These are phyloP conservation scores for Fundulus diaphanus DNA, from an alignment of 2,797 vertebrate species.

Conservation along the genomic window DNA sequence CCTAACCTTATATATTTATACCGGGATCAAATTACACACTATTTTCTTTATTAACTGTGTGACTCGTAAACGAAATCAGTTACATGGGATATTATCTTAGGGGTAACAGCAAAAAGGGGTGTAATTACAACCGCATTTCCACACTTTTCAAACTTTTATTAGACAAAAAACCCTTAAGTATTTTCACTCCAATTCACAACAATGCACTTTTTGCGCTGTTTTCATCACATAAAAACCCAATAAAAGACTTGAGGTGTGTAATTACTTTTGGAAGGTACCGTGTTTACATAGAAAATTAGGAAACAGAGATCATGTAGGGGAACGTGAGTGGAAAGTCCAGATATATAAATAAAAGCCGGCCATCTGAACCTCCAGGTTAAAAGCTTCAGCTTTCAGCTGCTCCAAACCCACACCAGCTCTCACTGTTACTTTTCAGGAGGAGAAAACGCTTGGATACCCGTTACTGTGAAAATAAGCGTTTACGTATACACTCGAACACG, in stretches of 20 bases:
- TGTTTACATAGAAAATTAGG: too few species aligned
- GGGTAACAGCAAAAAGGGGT: background rate
- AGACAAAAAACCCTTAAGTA: background rate
- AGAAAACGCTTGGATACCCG: background rate
- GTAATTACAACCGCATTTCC: background rate
- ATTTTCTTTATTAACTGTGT: background rate
- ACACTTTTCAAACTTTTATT: background rate
- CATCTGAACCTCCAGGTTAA: background rate
- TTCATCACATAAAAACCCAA: background rate
- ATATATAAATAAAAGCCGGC: background rate
- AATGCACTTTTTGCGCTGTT: background rate
- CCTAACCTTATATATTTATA: background rate
- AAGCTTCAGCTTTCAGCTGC: background rate
- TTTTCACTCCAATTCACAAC: background rate
- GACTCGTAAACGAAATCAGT: background rate
- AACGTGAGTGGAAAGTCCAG: background rate
- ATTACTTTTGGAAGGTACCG: too few species aligned
- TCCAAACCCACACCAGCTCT: background rate
- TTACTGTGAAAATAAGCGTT: conserved; percentile 1
- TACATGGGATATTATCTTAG: background rate
- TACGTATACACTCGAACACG: background rate
- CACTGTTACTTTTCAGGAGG: background rate
- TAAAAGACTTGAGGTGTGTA: background rate
- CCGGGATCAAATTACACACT: background rate
- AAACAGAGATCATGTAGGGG: too few species aligned